A percentile compares a stretch with the other conserved stretches of the same genome.
These are phyloP conservation scores for Eonycteris spelaea DNA, from an alignment of 2,113 vertebrate genomes.

Conservation along the genomic window DNA sequence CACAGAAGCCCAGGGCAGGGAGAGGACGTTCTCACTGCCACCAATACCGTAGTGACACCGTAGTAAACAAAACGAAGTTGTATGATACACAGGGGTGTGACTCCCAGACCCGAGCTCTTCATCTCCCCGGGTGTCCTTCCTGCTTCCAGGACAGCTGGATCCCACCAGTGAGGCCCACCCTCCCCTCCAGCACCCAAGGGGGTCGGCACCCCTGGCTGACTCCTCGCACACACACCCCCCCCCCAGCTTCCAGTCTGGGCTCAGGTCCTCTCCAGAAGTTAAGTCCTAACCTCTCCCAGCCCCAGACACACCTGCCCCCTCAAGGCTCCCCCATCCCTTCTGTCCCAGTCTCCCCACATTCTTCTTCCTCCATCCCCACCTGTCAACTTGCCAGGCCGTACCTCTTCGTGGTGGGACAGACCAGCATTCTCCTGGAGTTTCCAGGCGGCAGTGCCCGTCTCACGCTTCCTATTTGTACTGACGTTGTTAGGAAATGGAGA, in stretches of 20 bases:
- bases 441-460: neutral
- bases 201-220: fast-evolving
- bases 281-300: neutral
- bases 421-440: neutral
- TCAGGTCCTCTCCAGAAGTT: neutral
- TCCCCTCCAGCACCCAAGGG: neutral
- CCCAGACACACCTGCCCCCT: neutral
- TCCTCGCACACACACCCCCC: no score
- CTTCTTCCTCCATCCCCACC: neutral
- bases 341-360: fast-evolving
- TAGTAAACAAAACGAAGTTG: neutral
- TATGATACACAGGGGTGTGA: fast-evolving
- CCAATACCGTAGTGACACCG: neutral
- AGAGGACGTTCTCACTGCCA: neutral
- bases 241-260: neutral
- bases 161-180: neutral
- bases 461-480: conserved; percentile 47
- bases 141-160: neutral
- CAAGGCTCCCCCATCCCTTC: neutral
- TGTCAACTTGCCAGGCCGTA: neutral
- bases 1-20: neutral
- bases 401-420: neutral
- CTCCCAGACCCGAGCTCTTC: neutral
- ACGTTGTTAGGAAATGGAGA: conserved; percentile 47
- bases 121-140: fast-evolving